phyloP scores from a whole-genome alignment of 1,140 invertebrate species.

The Hyphantria cunea region DNA sequence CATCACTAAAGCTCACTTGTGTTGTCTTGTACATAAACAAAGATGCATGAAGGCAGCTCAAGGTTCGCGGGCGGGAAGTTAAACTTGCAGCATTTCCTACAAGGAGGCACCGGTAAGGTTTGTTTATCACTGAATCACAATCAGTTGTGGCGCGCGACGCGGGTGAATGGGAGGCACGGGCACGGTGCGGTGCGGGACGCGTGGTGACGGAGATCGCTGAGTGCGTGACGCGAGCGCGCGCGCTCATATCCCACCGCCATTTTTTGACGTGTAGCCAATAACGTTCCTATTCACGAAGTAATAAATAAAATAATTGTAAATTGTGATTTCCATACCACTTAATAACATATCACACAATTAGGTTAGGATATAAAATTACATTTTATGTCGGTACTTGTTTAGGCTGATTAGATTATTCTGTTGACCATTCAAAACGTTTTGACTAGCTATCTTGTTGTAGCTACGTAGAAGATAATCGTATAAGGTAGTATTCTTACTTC shows the following conservation, averaged over 20 bases:
- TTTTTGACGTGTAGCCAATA: constrained; percentile 24
- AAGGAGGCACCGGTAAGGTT: constrained; percentile 53
- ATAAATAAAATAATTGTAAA: too few species aligned
- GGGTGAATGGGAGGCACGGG: constrained; percentile 16
- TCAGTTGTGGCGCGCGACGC: constrained; percentile 48
- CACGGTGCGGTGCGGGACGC: constrained; percentile 16
- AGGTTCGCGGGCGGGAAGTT: constrained; percentile 53
- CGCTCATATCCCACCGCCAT: constrained; percentile 10
- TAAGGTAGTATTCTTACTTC: too few species aligned
- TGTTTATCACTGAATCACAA: constrained; percentile 70
- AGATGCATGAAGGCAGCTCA: constrained; percentile 69
- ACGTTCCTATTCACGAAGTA: constrained; percentile 24
- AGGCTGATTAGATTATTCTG: too few species aligned
- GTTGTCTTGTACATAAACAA: constrained; percentile 58
- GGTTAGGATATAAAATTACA: too few species aligned
- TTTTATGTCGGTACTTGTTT: too few species aligned
- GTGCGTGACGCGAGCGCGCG: constrained; percentile 27
- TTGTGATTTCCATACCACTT: too few species aligned
- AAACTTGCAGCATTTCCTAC: constrained; percentile 66
- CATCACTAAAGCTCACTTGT: constrained; percentile 63
- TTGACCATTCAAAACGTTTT: too few species aligned
- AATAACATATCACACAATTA: too few species aligned
- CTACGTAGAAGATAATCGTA: too few species aligned
- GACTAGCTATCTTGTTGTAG: too few species aligned
- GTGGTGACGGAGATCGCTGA: constrained; percentile 43